A percentile compares a stretch with the other conserved stretches of the same genome.
Evolutionary conservation across 2,113 vertebrate species (phyloP).

Genomic region (Sula dactylatra): DNA sequence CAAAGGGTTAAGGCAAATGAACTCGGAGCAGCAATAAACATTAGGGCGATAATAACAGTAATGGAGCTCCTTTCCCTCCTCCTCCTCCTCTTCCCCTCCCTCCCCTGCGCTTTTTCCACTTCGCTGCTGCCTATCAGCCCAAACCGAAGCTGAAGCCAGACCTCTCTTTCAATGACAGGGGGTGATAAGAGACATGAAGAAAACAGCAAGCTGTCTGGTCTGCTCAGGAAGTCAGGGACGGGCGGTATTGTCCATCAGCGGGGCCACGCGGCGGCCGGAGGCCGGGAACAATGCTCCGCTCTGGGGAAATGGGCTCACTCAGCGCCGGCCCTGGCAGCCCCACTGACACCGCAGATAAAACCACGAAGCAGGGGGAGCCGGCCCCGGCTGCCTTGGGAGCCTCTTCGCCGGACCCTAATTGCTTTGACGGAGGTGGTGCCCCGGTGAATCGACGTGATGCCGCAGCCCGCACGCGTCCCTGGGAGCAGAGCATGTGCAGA

Average conservation of each 20-base stretch:
- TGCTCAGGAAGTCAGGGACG: constrained; percentile 78
- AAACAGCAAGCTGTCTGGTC: constrained; percentile 76
- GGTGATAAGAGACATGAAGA: constrained; percentile 73
- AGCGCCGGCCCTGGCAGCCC: constrained; percentile 23
- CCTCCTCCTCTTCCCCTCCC: neutral
- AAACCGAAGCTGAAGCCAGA: constrained; percentile 67
- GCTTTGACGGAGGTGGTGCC: neutral
- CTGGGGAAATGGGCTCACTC: constrained; percentile 68
- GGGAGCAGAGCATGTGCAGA: neutral
- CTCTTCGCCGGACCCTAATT: neutral
- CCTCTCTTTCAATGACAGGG: constrained; percentile 67
- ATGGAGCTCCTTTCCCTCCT: neutral
- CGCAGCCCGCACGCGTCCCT: neutral
- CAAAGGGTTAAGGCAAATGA: constrained; percentile 73
- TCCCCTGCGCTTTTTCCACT: constrained; percentile 10
- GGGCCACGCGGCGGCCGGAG: constrained; percentile 55
- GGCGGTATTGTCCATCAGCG: constrained; percentile 65
- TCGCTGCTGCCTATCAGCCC: constrained; percentile 63
- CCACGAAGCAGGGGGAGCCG: neutral
- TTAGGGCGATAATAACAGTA: neutral
- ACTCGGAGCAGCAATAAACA: constrained; percentile 26
- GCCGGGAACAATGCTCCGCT: constrained; percentile 63
- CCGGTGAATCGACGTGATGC: neutral
- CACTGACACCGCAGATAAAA: constrained; percentile 41
- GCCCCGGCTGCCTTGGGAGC: neutral